These are phyloP conservation scores for Butorides virescens DNA, from an alignment of 2,113 vertebrate species.

Conservation along the genomic window DNA sequence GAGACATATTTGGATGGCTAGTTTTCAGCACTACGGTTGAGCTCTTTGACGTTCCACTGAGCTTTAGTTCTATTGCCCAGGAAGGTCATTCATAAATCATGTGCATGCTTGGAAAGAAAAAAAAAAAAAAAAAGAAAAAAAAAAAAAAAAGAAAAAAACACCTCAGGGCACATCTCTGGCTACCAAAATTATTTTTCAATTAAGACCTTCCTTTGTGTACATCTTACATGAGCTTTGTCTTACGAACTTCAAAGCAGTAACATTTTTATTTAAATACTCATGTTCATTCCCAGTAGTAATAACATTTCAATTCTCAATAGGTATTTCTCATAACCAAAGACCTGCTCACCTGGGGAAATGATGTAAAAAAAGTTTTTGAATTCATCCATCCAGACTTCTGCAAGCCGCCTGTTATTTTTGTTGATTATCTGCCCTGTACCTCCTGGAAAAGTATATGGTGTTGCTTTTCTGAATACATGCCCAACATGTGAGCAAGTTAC, in stretches of 20 bases:
- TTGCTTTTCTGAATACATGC: constrained; percentile 98
- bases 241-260: background rate
- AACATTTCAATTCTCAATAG: background rate
- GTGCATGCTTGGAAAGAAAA: background rate
- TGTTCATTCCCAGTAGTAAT: background rate
- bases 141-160: background rate
- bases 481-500: constrained; percentile 98
- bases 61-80: background rate
- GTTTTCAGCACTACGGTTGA: background rate
- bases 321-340: background rate
- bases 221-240: background rate
- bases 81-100: background rate
- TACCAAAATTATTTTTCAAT: background rate
- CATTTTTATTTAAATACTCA: background rate
- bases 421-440: constrained; percentile 99
- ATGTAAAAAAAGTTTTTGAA: constrained; percentile 99
- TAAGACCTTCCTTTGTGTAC: background rate
- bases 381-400: constrained; percentile 99
- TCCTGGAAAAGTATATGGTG: constrained; percentile 97
- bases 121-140: background rate
- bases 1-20: background rate
- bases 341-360: constrained; percentile 92
- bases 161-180: background rate
- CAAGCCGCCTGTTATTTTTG: constrained; percentile 97
- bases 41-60: background rate